Evolutionary conservation across 1,140 invertebrate genomes (phyloP).

Genomic region (Bombus terrestris): DNA sequence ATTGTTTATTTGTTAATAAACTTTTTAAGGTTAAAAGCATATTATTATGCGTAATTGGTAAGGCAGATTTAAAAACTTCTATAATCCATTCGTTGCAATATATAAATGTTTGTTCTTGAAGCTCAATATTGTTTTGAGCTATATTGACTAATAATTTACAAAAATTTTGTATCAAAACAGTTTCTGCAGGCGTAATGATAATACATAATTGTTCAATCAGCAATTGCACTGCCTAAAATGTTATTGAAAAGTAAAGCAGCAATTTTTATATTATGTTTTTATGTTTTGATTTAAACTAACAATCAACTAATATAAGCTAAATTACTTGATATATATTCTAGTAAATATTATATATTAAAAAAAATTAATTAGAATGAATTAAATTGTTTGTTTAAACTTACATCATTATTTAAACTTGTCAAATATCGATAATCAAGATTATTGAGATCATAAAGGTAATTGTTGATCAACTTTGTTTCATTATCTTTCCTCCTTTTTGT

Average conservation of each 20-base stretch:
- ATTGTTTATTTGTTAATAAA: conserved; percentile 67
- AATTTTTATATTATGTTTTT: neutral
- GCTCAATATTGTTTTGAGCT: conserved; percentile 71
- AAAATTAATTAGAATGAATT: conserved; percentile 39
- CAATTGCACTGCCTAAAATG: conserved; percentile 77
- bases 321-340: conserved; percentile 11
- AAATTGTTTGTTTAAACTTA: conserved; percentile 69
- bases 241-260: conserved; percentile 27
- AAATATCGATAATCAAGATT: conserved; percentile 76
- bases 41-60: conserved; percentile 58
- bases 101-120: conserved; percentile 76
- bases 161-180: conserved; percentile 76
- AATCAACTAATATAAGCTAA: conserved; percentile 5
- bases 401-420: conserved; percentile 74
- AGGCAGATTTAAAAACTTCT: conserved; percentile 70
- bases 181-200: conserved; percentile 76
- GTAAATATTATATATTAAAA: conserved; percentile 9
- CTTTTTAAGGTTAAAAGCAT: conserved; percentile 70
- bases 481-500: conserved; percentile 71
- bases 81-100: conserved; percentile 78
- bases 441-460: conserved; percentile 79
- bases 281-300: neutral
- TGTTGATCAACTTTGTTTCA: conserved; percentile 77
- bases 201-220: conserved; percentile 80
- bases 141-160: conserved; percentile 79